Evolutionary conservation across 2,797 vertebrate species (phyloP).

Genomic region (Enteromius thamalakanensis): DNA sequence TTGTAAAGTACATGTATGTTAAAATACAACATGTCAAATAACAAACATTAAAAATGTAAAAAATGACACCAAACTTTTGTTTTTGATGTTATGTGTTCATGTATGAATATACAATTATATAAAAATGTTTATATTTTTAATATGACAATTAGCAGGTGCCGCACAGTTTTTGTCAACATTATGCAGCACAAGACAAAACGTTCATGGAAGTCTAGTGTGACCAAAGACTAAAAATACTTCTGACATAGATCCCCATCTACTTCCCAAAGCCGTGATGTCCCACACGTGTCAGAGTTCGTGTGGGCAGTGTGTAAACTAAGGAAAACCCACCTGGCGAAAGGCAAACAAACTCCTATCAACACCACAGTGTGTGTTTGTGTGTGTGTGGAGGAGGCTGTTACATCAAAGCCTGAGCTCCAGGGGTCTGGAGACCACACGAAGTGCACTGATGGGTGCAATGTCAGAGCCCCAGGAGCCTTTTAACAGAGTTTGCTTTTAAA

Average conservation of each 20-base stretch:
- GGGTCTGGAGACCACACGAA: conserved; percentile 34
- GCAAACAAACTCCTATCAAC: conserved; percentile 58
- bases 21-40: too few relatives aligned
- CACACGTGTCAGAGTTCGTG: conserved; percentile 2
- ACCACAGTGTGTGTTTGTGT: neutral
- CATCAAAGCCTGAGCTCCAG: conserved; percentile 52
- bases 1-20: too few relatives aligned
- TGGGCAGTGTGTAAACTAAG: conserved; percentile 47
- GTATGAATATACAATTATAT: neutral
- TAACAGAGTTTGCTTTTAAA: conserved; percentile 20
- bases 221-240: neutral
- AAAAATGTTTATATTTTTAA: neutral
- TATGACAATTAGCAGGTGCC: neutral
- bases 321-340: conserved; percentile 56
- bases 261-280: conserved; percentile 3
- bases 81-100: neutral
- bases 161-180: neutral
- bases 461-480: conserved; percentile 30
- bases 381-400: conserved; percentile 15
- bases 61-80: too few relatives aligned
- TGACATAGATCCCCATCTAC: conserved; percentile 1
- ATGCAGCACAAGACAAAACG: neutral
- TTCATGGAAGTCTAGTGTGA: neutral
- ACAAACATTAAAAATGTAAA: too few relatives aligned
- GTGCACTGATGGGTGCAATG: conserved; percentile 33